These are phyloP conservation scores for Callionymus lyra DNA, from an alignment of 2,113 vertebrate genomes.

Conservation along the genomic window DNA sequence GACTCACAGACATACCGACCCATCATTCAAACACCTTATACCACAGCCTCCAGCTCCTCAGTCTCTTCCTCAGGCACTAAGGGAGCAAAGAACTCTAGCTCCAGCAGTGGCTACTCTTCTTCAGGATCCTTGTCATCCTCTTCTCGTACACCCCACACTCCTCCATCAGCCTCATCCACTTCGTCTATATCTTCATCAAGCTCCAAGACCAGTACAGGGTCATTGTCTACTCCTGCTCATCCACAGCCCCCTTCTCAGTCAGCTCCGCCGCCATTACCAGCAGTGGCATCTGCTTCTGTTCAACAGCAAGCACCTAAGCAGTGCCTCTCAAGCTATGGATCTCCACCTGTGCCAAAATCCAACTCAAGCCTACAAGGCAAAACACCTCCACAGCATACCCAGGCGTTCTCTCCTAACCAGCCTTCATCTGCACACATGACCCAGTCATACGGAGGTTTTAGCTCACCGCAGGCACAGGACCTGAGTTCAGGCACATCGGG, in stretches of 20 bases:
- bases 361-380: conserved; percentile 70
- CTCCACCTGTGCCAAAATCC: conserved; percentile 62
- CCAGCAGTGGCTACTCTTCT: conserved; percentile 63
- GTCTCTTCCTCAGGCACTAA: conserved; percentile 44
- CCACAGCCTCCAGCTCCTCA: conserved; percentile 37
- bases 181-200: conserved; percentile 55
- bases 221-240: conserved; percentile 48
- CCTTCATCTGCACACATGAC: conserved; percentile 52
- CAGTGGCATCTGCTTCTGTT: conserved; percentile 42
- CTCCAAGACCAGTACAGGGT: conserved; percentile 61
- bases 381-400: conserved; percentile 53
- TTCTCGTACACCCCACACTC: conserved; percentile 53
- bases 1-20: conserved; percentile 73
- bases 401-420: conserved; percentile 69
- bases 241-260: conserved; percentile 53
- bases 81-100: conserved; percentile 49
- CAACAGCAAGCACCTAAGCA: conserved; percentile 49
- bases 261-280: conserved; percentile 40
- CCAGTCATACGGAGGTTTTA: conserved; percentile 70
- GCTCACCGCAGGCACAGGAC: conserved; percentile 68
- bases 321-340: conserved; percentile 57
- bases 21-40: conserved; percentile 74
- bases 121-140: conserved; percentile 51
- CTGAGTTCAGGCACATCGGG: conserved; percentile 56
- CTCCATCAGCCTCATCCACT: conserved; percentile 55